Evolutionary conservation across 2,113 vertebrate species (phyloP).

Genomic region (Drymodes brunneopygia): DNA sequence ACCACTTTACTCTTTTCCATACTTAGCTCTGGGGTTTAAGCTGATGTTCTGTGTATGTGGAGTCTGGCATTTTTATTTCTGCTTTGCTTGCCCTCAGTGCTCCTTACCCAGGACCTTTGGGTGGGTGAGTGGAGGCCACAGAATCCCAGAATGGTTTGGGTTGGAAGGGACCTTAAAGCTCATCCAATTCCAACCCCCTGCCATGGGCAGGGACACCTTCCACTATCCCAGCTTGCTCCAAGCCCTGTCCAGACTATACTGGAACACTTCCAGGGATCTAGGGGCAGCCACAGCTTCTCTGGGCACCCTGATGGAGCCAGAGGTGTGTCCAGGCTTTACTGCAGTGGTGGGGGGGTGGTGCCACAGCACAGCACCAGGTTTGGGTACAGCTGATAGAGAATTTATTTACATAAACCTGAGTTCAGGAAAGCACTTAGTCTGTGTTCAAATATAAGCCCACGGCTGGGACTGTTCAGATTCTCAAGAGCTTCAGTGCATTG

Average conservation of each 20-base stretch:
- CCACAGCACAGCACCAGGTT: not conserved
- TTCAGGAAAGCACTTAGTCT: not conserved
- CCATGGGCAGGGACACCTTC: not conserved
- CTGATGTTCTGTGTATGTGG: not conserved
- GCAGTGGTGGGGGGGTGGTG: not conserved
- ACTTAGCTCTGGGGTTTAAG: not conserved
- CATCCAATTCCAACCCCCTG: not conserved
- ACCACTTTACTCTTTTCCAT: not conserved
- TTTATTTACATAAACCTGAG: not conserved
- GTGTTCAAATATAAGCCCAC: not conserved
- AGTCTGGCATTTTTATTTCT: not conserved
- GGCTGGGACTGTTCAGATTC: not conserved
- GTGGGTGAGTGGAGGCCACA: not conserved
- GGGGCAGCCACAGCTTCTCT: not conserved
- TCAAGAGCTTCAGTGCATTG: not conserved
- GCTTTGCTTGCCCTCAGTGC: not conserved
- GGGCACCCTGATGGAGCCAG: not conserved
- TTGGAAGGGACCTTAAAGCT: not conserved
- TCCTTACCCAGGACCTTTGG: not conserved
- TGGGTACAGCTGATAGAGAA: not conserved
- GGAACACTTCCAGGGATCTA: not conserved
- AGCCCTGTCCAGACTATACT: accelerated
- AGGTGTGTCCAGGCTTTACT: not conserved
- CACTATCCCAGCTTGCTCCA: not conserved
- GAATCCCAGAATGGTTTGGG: not conserved